These are phyloP conservation scores for Eristalis intricaria DNA, from an alignment of 2,888 invertebrate genomes.

Conservation along the genomic window DNA sequence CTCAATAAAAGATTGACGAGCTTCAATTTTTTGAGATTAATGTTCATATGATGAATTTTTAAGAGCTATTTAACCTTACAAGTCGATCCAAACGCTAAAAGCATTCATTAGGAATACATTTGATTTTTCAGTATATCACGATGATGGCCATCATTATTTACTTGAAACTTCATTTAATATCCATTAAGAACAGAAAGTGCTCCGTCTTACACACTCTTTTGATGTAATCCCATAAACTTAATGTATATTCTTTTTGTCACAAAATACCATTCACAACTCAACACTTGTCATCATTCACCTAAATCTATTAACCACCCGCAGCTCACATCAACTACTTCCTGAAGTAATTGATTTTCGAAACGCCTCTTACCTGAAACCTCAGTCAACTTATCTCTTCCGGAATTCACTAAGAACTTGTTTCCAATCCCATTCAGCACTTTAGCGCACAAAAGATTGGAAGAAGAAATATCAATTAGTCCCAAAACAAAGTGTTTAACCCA, in stretches of 20 bases:
- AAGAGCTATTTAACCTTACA: too few species aligned
- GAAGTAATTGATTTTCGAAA: conserved; percentile 18
- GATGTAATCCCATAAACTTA: background rate
- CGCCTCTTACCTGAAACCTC: conserved; percentile 15
- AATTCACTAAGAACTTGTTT: conserved; percentile 33
- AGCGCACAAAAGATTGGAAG: conserved; percentile 8
- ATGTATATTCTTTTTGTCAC: background rate
- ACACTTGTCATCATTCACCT: background rate
- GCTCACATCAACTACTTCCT: conserved; percentile 47
- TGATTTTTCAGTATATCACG: background rate
- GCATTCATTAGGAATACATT: background rate
- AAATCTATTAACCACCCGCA: background rate
- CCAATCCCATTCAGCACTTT: conserved; percentile 42
- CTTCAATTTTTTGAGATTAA: too few species aligned
- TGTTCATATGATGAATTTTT: too few species aligned
- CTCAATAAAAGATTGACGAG: too few species aligned
- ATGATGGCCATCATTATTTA: too few species aligned
- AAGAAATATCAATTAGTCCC: conserved; percentile 64
- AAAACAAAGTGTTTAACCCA: conserved; percentile 67
- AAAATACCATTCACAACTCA: background rate
- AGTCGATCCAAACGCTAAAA: background rate
- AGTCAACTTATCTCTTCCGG: conserved; percentile 38
- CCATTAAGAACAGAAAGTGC: too few species aligned
- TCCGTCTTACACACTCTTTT: background rate
- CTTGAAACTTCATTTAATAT: too few species aligned